A percentile compares a stretch with the other conserved stretches of the same genome.
Conservation (phyloP, 2,113 vertebrate species). For the Prietella phreatophila region DNA sequence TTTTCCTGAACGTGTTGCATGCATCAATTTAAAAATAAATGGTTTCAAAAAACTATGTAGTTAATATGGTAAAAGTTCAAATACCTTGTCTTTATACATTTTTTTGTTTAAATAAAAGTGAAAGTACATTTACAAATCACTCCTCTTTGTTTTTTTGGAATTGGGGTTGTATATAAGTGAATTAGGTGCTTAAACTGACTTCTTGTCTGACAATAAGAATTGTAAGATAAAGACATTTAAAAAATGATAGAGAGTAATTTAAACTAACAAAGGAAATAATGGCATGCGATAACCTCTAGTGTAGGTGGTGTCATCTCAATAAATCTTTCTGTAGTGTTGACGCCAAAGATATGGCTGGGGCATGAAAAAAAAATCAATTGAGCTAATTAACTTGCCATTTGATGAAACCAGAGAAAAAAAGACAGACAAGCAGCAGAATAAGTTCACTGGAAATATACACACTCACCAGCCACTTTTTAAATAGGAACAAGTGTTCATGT, state of each 20-base stretch:
- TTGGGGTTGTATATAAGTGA: not conserved
- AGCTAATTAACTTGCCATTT: conserved; percentile 13
- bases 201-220: conserved; percentile 25
- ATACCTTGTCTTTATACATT: no score
- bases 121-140: no score
- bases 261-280: conserved; percentile 32
- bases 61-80: no score
- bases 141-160: no score
- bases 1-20: no score
- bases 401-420: conserved; percentile 10
- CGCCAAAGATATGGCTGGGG: not conserved
- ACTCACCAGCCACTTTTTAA: not conserved
- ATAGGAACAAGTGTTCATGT: not conserved
- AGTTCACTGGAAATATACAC: conserved; percentile 46
- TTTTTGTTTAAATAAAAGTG: no score
- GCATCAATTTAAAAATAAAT: no score
- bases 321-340: not conserved
- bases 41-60: no score
- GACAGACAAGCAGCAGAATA: not conserved
- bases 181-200: conserved; percentile 3
- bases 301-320: not conserved
- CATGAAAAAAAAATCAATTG: not conserved
- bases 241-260: conserved; percentile 16
- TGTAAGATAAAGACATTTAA: conserved; percentile 8
- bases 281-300: conserved; percentile 21